A percentile compares a stretch with the other conserved stretches of the same genome.
Conservation (phyloP, 2,888 invertebrate species). For the Diarsia brunnea region DNA sequence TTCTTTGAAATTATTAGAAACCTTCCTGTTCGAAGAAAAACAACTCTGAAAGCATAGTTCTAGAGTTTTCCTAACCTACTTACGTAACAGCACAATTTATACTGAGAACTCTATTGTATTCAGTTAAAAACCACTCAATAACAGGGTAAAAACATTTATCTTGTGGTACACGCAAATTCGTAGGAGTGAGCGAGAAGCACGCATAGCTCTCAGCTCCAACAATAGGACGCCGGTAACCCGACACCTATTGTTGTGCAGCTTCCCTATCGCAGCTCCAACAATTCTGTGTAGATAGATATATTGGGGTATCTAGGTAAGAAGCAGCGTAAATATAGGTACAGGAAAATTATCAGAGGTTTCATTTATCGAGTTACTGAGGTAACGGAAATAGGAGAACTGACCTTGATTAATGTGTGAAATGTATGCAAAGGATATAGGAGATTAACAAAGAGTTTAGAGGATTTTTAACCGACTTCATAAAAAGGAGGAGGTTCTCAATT, state of each 20-base stretch:
- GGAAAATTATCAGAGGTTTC: constrained; percentile 2
- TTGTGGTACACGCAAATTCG: constrained; percentile 30
- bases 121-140: constrained; percentile 51
- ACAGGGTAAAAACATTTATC: constrained; percentile 36
- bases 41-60: not conserved
- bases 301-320: constrained; percentile 6
- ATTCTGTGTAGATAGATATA: constrained; percentile 7
- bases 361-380: not conserved
- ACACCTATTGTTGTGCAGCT: constrained; percentile 56
- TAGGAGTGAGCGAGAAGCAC: constrained; percentile 8
- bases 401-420: not conserved
- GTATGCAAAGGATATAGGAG: not conserved
- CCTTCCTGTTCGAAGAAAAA: not conserved
- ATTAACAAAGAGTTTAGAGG: not conserved
- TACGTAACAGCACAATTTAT: constrained; percentile 1
- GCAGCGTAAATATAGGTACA: constrained; percentile 6
- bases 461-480: too few relatives aligned
- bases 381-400: constrained; percentile 1
- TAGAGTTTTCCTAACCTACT: not conserved
- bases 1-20: not conserved
- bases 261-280: constrained; percentile 25
- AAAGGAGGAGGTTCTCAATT: too few relatives aligned
- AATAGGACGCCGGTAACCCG: constrained; percentile 45
- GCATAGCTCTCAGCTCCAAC: constrained; percentile 22
- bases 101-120: constrained; percentile 35